These are phyloP conservation scores for Aporrectodea caliginosa DNA, from an alignment of 1,140 invertebrate genomes.

Conservation along the genomic window DNA sequence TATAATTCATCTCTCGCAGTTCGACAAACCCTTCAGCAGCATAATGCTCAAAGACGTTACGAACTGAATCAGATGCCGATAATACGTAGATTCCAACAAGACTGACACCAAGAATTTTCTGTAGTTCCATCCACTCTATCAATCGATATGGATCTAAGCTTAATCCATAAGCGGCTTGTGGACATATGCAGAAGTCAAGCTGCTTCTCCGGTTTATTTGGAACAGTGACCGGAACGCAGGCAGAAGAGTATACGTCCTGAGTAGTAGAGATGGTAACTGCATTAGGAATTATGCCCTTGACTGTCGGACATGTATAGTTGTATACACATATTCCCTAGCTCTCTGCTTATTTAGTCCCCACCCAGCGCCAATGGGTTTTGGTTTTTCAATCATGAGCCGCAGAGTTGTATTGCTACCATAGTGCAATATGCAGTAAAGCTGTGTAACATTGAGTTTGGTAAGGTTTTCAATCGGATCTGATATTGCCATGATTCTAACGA, in stretches of 20 bases:
- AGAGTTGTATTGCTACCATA: neutral
- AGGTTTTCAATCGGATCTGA: neutral
- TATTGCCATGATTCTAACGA: neutral
- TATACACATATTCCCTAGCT: neutral
- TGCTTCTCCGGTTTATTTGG: neutral
- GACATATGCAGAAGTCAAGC: neutral
- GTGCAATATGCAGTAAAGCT: neutral
- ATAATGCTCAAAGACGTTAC: constrained; percentile 11
- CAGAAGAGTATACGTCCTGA: neutral
- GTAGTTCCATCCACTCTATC: constrained; percentile 30
- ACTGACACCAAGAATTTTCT: constrained; percentile 18
- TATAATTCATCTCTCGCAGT: neutral
- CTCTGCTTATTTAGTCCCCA: neutral
- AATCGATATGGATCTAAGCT: constrained; percentile 17
- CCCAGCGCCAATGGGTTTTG: neutral
- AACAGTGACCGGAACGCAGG: neutral
- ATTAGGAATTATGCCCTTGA: neutral
- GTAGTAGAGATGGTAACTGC: neutral
- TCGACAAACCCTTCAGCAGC: constrained; percentile 21
- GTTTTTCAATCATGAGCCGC: neutral
- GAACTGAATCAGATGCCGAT: neutral
- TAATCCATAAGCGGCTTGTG: neutral
- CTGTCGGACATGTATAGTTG: neutral
- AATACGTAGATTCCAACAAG: constrained; percentile 19
- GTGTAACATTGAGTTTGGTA: neutral